Percentiles rank a stretch among this genome's conserved stretches.
Conservation (phyloP, 2,113 vertebrate species). For the Guaruba guarouba region DNA sequence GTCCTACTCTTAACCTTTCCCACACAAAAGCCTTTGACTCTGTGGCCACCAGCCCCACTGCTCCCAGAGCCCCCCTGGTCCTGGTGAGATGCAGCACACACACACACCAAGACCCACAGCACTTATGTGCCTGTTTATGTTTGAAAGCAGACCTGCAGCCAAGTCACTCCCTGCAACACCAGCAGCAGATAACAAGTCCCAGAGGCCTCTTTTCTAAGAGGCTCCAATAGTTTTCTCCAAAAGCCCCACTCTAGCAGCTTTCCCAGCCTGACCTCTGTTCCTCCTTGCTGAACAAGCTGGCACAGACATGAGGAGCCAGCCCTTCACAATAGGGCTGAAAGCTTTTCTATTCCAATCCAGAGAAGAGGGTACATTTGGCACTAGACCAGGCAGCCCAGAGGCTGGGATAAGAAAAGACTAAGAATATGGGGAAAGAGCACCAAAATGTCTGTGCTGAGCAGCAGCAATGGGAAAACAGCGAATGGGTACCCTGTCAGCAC, state of each 20-base stretch:
- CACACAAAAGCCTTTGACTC: rapidly evolving
- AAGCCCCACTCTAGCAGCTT: background rate
- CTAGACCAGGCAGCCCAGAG: background rate
- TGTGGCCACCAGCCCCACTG: background rate
- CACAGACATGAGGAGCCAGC: background rate
- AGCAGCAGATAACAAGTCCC: constrained; percentile 21
- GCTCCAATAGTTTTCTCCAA: background rate
- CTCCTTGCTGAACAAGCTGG: background rate
- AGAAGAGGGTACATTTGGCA: background rate
- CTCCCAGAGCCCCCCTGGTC: background rate
- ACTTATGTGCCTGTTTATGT: rapidly evolving
- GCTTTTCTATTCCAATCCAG: background rate
- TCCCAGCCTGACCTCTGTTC: background rate
- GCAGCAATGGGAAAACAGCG: rapidly evolving
- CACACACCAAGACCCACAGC: rapidly evolving
- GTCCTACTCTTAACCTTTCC: background rate
- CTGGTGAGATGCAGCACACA: rapidly evolving
- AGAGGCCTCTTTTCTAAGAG: background rate
- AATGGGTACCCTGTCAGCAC: rapidly evolving
- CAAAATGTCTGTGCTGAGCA: background rate
- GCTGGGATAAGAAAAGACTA: background rate
- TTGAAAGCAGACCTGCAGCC: background rate
- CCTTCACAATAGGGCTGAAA: background rate
- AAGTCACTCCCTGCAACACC: background rate
- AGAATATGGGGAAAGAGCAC: background rate